These are phyloP conservation scores for Pseudorhombus dupliciocellatus DNA, from an alignment of 2,113 vertebrate genomes.

Conservation along the genomic window DNA sequence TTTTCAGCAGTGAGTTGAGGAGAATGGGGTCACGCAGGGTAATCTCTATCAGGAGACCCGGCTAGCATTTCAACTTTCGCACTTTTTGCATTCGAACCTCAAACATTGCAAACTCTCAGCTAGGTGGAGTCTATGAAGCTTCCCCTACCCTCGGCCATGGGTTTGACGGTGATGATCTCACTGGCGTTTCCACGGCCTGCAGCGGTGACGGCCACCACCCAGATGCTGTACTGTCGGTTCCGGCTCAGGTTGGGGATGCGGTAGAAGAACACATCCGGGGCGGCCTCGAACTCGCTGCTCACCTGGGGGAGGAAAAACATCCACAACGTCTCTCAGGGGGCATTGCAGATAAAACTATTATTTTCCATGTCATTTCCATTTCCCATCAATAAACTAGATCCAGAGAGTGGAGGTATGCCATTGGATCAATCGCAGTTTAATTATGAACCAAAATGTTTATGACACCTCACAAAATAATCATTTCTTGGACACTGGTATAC, in stretches of 20 bases:
- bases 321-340: neutral
- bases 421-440: too few species aligned
- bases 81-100: neutral
- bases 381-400: too few species aligned
- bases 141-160: conserved; percentile 89
- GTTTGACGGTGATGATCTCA: conserved; percentile 94
- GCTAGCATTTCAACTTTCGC: neutral
- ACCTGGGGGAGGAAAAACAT: conserved; percentile 83
- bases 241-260: conserved; percentile 95
- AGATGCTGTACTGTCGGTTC: conserved; percentile 95
- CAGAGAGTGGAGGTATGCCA: too few species aligned
- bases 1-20: conserved; percentile 8
- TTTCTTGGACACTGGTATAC: too few species aligned
- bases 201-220: conserved; percentile 95
- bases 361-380: neutral
- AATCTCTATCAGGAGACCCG: neutral
- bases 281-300: conserved; percentile 98
- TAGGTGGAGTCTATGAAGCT: neutral
- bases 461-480: too few species aligned
- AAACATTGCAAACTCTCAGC: neutral
- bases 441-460: too few species aligned
- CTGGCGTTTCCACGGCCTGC: conserved; percentile 95
- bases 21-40: neutral
- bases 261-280: conserved; percentile 96
- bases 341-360: neutral